A percentile compares a stretch with the other conserved stretches of the same genome.
Conservation (phyloP, 2,888 invertebrate species). For the Carterocephalus palaemon region DNA sequence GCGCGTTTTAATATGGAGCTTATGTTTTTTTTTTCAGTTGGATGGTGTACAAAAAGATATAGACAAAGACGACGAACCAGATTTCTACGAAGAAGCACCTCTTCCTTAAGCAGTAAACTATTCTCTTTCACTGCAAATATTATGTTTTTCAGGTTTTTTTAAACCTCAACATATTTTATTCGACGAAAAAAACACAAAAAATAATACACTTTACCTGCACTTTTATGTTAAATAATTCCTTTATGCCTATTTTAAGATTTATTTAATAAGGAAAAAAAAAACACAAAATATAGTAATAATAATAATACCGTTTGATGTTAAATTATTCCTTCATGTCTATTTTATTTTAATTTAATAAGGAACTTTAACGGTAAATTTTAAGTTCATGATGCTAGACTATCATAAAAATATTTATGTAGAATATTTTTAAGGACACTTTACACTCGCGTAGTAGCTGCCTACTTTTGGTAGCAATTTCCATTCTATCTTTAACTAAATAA, state of each 20-base stretch:
- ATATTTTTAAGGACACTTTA: background rate
- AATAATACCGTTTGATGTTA: too few species aligned
- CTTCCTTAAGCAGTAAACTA: slow-evolving; percentile 77
- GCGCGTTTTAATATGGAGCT: background rate
- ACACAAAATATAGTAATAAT: too few species aligned
- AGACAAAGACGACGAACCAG: slow-evolving; percentile 92
- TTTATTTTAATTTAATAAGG: background rate
- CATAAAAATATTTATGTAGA: background rate
- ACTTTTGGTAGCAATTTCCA: too few species aligned
- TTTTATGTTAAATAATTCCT: too few species aligned
- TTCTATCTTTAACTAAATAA: too few species aligned
- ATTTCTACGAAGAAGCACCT: slow-evolving; percentile 95
- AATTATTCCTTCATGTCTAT: too few species aligned
- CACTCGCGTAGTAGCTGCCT: slow-evolving; percentile 6
- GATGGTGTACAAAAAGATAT: slow-evolving; percentile 92
- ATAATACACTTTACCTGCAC: too few species aligned
- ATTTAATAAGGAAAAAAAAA: too few species aligned
- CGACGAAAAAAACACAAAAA: too few species aligned
- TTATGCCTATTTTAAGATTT: too few species aligned
- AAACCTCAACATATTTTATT: background rate
- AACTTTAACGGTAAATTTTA: background rate
- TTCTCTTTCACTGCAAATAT: background rate
- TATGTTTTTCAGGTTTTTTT: background rate
- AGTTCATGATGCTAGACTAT: background rate
- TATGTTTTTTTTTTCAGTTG: slow-evolving; percentile 75